Percentiles rank a stretch among this genome's conserved stretches.
phyloP scores from a whole-genome alignment of 2,888 invertebrate species.

The Apotomis capreana region DNA sequence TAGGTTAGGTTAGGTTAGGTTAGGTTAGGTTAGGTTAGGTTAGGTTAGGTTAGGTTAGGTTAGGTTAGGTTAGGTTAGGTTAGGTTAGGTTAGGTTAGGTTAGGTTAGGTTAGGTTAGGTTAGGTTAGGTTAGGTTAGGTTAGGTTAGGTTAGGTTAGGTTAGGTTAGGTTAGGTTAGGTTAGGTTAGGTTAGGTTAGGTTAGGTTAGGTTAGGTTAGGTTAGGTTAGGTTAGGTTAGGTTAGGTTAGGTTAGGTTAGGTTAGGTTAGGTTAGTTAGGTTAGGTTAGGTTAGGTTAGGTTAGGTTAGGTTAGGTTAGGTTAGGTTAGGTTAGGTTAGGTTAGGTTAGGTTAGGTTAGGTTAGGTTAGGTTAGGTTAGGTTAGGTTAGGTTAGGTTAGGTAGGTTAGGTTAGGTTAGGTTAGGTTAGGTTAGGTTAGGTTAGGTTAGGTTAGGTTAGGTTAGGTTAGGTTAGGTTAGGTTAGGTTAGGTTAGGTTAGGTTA shows the following conservation, averaged over 20 bases:
- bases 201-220: slow-evolving; percentile 3
- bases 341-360: slow-evolving; percentile 3
- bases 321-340: slow-evolving; percentile 3
- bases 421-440: slow-evolving; percentile 3
- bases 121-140: slow-evolving; percentile 3
- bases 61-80: slow-evolving; percentile 3
- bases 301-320: slow-evolving; percentile 3
- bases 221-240: slow-evolving; percentile 3
- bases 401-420: slow-evolving; percentile 3
- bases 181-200: slow-evolving; percentile 3
- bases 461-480: slow-evolving; percentile 3
- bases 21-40: slow-evolving; percentile 3
- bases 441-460: slow-evolving; percentile 3
- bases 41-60: slow-evolving; percentile 3
- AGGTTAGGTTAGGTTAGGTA: slow-evolving; percentile 3
- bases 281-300: slow-evolving; percentile 3
- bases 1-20: slow-evolving; percentile 3
- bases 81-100: slow-evolving; percentile 3
- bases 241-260: slow-evolving; percentile 3
- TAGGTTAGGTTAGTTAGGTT: slow-evolving; percentile 3
- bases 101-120: slow-evolving; percentile 3
- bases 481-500: slow-evolving; percentile 3
- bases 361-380: slow-evolving; percentile 3
- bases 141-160: slow-evolving; percentile 3
- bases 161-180: slow-evolving; percentile 3